phyloP scores from a whole-genome alignment of 2,797 vertebrate genomes.

The Muraenolepis orangiensis region DNA sequence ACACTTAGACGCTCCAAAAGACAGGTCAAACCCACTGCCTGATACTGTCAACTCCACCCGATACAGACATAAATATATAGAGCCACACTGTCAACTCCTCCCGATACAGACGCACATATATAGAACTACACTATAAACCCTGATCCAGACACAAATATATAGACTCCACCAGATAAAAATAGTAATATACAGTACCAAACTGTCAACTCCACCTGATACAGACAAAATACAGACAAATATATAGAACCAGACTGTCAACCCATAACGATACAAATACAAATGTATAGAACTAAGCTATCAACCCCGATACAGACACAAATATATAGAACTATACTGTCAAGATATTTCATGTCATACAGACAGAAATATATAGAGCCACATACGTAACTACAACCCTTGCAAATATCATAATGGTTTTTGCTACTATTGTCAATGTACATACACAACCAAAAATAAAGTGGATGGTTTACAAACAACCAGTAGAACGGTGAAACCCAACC shows the following conservation, averaged over 20 bases:
- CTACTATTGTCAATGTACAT: neutral
- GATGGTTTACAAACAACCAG: neutral
- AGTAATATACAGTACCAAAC: neutral
- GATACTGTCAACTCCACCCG: neutral
- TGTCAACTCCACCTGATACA: neutral
- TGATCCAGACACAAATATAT: neutral
- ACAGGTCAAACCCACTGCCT: conserved; percentile 59
- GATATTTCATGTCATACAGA: neutral
- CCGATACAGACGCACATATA: neutral
- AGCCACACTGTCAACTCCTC: neutral
- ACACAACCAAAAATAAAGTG: neutral
- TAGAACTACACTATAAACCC: neutral
- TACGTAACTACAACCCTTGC: neutral
- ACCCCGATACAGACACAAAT: neutral
- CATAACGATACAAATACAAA: neutral
- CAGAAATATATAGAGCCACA: neutral
- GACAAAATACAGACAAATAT: neutral
- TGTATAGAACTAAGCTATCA: neutral
- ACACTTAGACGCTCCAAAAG: conserved; percentile 68
- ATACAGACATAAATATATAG: neutral
- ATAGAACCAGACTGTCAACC: neutral
- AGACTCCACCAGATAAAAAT: neutral
- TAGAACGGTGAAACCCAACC: conserved; percentile 5
- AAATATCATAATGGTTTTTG: neutral
- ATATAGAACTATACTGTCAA: neutral